Evolutionary conservation across 2,888 invertebrate species (phyloP), one percentile per base, ranked within the genome.

Genomic region (Hypolimnas misippus): DNA sequence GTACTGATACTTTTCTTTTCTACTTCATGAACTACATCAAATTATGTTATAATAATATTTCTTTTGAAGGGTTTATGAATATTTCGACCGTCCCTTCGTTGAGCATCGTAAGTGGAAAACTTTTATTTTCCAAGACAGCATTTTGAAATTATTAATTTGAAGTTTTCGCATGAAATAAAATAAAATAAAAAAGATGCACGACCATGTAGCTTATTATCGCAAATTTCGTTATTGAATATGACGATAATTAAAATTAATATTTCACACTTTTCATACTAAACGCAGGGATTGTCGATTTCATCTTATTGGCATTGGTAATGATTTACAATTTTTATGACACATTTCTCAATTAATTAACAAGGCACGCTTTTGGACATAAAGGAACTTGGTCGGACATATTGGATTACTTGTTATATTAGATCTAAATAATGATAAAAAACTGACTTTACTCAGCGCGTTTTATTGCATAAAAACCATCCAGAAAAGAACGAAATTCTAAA

Each of bases 331-430:
- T 16, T 57, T 38, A 25, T 16, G 46, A 35, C 40, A 55, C 33
- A 57, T 49, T 63, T 53, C n/a, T 50, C 52, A 61, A 64, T 17
- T 63, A 67, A 63, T 58, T 67, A 69, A 68, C 73, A 82, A 83
- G 83, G 83, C 83, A 83, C 82, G 66, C 67, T 71, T 76, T 76
- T 76, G 74, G 77, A 72, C 68, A 64, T 73, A 73, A 82, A 81
- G 76, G 76, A 81, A 82, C 76, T 78, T 75, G 71, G 71, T 77
- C 69, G 67, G 78, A 78, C 76, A 73, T 74, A 70, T 71, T 70
- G 38, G 38, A 33, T 51, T 46, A 62, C 44, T 35, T 62, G 29
- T 46, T 38, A 60, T 1, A 14, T 49, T 29, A 21, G 35, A 38
- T 38, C 4, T 42, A 17, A 42, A 49, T 49, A 49, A 49, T 49